Conservation (phyloP, 2,797 vertebrate species). For the Rhabdophis nuchalis region DNA sequence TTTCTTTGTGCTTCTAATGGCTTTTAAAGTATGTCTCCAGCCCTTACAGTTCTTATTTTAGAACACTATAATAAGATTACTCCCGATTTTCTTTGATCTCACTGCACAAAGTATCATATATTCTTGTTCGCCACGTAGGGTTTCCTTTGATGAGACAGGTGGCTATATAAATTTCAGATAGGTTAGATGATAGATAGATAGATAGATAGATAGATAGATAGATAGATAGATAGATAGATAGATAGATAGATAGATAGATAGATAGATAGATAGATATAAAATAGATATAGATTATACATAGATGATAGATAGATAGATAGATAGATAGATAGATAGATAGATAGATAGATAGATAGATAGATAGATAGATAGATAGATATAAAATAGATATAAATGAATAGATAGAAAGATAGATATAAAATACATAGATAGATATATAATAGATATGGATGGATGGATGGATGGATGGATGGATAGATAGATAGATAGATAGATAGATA, state of each 20-base stretch:
- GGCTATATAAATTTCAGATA: background rate
- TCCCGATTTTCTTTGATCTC: background rate
- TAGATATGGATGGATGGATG: too few species aligned
- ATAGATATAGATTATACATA: too few species aligned
- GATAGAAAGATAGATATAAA: too few species aligned
- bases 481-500: too few species aligned
- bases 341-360: too few species aligned
- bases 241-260: background rate
- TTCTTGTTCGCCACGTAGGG: background rate
- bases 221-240: background rate
- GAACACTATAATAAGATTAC: background rate
- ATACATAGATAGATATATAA: too few species aligned
- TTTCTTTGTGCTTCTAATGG: background rate
- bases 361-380: too few species aligned
- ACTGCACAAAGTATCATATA: background rate
- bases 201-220: background rate
- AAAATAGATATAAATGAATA: too few species aligned
- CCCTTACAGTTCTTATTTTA: background rate
- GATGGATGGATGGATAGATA: too few species aligned
- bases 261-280: too few species aligned
- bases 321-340: too few species aligned
- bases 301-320: too few species aligned
- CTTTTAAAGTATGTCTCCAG: background rate
- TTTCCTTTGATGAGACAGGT: background rate
- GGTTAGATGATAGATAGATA: background rate